Evolutionary conservation across 2,113 vertebrate genomes (phyloP), one percentile per base, ranked within the genome.

Genomic region (Hemibagrus wyckioides): DNA sequence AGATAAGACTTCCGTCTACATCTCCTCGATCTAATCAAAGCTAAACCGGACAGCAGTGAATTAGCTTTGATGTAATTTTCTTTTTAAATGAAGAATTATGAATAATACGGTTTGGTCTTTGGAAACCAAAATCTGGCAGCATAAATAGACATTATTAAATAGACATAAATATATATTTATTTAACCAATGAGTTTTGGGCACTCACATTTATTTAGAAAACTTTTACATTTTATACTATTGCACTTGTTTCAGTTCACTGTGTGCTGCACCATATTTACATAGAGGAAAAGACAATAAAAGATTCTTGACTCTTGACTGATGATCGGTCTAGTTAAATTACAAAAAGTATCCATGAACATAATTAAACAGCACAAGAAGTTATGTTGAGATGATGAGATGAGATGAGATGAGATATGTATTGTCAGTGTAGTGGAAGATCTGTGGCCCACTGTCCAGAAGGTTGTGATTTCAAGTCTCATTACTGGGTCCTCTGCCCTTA

Each of bases 11-110:
- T 90, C 85, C 21, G 41, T 80, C 56, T 56, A 54, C 79, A 89
- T 88, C 81, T 79, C 28, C 77, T 88, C 82, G 73, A 87, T 88
- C 80, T 82, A 84, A 82, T 17, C 71, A 86, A 56, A 67, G 67
- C 39, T 39, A 82, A 85, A 83, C 75, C 80, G 76, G 87, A 89
- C 80, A 79, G 81, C 77, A 83, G 79, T 83, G 59, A 25, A 84
- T 82, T 54, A 82, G 30, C 59, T 76, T 88, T 67, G 50, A 21
- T 81, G 23, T 90, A 87, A 85, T 94, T 95, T 92, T 33, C 41
- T 88, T 93, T 91, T 25, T 48, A 2, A 82, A 41, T 41, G 11
- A 57, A 86, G 89, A 86, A 84, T 59, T 86, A 36, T 59, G 84
- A 86, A 79, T 77, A 79, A 36, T 69, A 15, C 1, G 11, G 56